Evolutionary conservation across 1,140 invertebrate genomes (phyloP).

Genomic region (Periplaneta americana): DNA sequence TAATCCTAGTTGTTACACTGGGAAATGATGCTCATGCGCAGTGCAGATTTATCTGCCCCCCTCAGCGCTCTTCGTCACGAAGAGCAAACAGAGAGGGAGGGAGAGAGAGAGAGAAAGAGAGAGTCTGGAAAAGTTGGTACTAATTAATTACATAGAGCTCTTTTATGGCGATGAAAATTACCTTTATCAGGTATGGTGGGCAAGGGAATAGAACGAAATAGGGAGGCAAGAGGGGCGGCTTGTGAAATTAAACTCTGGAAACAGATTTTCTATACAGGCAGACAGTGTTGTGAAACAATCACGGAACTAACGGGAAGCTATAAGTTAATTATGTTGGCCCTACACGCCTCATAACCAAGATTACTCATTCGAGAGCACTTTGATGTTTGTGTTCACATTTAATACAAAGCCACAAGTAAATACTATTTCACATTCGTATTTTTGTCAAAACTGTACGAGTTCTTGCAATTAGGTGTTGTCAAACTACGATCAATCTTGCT

Average conservation of each 20-base stretch:
- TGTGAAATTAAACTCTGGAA: neutral
- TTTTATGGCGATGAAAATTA: slow-evolving; percentile 8
- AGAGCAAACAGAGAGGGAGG: neutral
- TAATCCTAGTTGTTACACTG: neutral
- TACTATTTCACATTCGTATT: neutral
- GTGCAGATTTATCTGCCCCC: neutral
- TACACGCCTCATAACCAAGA: neutral
- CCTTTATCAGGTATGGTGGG: slow-evolving; percentile 5
- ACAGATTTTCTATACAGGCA: neutral
- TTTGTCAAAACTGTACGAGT: no score
- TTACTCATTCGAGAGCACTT: neutral
- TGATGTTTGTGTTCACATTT: neutral
- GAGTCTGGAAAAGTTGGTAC: slow-evolving; percentile 1
- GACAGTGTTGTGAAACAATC: neutral
- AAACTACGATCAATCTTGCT: no score
- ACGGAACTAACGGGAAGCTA: neutral
- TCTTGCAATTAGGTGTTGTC: no score
- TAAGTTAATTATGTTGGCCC: neutral
- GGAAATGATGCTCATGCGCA: neutral
- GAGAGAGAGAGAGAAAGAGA: neutral
- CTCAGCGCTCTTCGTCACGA: neutral
- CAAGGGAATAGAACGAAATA: neutral
- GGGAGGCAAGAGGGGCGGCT: neutral
- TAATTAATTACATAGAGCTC: slow-evolving; percentile 9
- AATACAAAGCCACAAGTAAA: neutral